Percentiles rank a stretch among this genome's conserved stretches.
These are phyloP conservation scores for Gracilinanus agilis DNA, from an alignment of 2,113 vertebrate genomes.

Conservation along the genomic window DNA sequence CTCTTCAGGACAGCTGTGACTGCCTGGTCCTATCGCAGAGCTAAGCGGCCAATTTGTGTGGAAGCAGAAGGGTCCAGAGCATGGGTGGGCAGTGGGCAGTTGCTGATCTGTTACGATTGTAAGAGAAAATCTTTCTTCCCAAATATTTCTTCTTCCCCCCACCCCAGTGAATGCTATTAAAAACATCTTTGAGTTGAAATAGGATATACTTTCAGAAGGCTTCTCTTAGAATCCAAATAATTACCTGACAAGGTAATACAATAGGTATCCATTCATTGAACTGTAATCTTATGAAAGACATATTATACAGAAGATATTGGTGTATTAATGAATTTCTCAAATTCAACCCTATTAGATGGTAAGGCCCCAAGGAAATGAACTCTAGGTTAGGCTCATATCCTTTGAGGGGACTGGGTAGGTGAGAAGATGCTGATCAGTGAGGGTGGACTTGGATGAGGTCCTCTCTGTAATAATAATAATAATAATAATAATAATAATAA, in stretches of 20 bases:
- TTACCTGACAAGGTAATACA: not conserved
- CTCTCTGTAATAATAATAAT: not conserved
- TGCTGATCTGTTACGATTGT: not conserved
- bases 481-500: not conserved
- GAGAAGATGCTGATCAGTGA: not conserved
- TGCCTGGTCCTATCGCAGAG: not conserved
- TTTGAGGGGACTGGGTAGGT: not conserved
- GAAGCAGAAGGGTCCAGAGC: not conserved
- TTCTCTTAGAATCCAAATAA: not conserved
- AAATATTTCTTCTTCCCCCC: not conserved
- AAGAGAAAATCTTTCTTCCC: not conserved
- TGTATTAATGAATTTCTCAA: not conserved
- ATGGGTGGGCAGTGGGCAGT: not conserved
- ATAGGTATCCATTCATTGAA: not conserved
- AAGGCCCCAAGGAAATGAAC: not conserved
- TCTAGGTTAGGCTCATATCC: not conserved
- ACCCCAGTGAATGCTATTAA: not conserved
- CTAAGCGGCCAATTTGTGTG: not conserved
- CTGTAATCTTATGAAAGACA: not conserved
- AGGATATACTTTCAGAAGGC: not conserved
- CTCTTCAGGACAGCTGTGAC: not conserved
- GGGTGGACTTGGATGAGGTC: not conserved
- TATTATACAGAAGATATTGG: not conserved
- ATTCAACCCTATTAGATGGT: not conserved
- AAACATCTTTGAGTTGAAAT: not conserved